Conservation (phyloP, 2,113 vertebrate genomes). For the Gobius niger region DNA sequence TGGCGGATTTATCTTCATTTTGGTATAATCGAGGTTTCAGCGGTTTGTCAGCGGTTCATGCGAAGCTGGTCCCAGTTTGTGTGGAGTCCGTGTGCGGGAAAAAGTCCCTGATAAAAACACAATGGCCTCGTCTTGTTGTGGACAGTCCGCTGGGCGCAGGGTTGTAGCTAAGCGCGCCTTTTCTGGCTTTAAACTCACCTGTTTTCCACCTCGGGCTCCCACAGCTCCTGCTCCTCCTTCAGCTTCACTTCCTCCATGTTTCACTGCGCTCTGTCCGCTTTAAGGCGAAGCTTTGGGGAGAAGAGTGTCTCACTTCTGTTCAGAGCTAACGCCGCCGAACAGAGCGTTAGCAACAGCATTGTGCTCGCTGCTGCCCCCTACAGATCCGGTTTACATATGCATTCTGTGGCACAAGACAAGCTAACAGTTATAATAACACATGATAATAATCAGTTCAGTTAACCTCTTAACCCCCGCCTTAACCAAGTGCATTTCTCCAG, state of each 20-base stretch:
- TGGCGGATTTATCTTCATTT: no score
- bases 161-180: background rate
- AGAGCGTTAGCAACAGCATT: background rate
- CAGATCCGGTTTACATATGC: background rate
- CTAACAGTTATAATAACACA: no score
- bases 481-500: no score
- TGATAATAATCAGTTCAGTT: no score
- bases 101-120: no score
- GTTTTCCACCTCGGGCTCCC: background rate
- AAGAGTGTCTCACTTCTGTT: background rate
- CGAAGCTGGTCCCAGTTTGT: no score
- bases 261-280: constrained; percentile 1
- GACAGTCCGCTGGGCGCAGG: background rate
- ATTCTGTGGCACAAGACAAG: background rate
- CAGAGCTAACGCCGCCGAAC: background rate
- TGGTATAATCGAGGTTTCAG: no score
- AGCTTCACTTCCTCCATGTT: background rate
- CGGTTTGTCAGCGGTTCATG: no score
- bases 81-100: no score
- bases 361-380: background rate
- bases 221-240: no score
- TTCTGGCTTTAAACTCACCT: background rate
- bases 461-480: no score
- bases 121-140: background rate
- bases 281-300: background rate